phyloP scores from a whole-genome alignment of 1,140 invertebrate genomes.

The Papilio machaon region DNA sequence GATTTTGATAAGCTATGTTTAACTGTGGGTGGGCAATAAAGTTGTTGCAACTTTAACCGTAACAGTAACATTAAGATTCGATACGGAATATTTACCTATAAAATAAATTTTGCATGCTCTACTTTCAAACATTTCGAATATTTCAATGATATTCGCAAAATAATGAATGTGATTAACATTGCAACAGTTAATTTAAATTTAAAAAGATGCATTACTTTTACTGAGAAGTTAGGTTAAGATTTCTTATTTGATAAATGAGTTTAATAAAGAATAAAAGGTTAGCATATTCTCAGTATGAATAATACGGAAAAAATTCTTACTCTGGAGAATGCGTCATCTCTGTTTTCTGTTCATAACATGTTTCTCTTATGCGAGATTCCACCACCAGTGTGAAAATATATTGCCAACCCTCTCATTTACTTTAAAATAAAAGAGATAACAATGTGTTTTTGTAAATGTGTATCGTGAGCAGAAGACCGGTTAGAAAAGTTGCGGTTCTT shows the following conservation, averaged over 20 bases:
- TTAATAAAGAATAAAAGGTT: conserved; percentile 1
- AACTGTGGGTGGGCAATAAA: neutral
- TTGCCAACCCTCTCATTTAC: neutral
- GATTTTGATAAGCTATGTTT: neutral
- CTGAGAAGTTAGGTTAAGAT: neutral
- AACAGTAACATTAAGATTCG: conserved; percentile 14
- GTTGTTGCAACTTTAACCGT: conserved; percentile 3
- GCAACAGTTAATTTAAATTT: neutral
- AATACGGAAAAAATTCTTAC: conserved; percentile 11
- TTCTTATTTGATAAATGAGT: neutral
- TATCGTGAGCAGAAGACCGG: neutral
- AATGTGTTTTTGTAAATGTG: neutral
- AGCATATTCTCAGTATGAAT: neutral
- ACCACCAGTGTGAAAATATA: neutral
- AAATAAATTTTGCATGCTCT: neutral
- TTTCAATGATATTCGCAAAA: neutral
- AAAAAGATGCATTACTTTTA: neutral
- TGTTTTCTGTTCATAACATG: neutral
- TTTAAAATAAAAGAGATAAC: neutral
- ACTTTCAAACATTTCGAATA: neutral
- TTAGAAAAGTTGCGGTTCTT: conserved; percentile 8
- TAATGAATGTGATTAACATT: neutral
- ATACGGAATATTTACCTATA: neutral
- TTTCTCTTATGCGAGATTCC: neutral
- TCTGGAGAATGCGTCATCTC: neutral